Evolutionary conservation across 2,113 vertebrate species (phyloP).

Genomic region (Sciurus niger): DNA sequence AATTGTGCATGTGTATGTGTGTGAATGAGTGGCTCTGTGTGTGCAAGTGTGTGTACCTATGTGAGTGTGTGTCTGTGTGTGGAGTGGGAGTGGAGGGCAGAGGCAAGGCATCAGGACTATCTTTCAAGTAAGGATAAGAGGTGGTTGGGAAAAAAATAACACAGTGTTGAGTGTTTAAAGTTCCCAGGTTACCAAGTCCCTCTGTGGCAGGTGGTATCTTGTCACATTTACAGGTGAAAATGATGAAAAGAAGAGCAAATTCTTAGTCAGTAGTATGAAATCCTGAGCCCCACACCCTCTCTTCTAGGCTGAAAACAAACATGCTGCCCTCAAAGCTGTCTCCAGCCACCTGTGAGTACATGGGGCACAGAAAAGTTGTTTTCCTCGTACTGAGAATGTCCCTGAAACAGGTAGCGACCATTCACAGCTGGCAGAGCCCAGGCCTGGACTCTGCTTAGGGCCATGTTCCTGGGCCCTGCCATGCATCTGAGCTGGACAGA

Average conservation of each 20-base stretch:
- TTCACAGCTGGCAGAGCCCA: too few species aligned
- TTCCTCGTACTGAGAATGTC: neutral
- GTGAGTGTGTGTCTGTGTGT: neutral
- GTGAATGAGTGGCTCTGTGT: neutral
- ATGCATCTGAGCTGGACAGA: neutral
- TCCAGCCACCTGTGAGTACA: neutral
- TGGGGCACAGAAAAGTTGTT: neutral
- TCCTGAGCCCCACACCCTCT: rapidly evolving
- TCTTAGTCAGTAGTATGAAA: neutral
- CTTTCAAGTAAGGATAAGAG: neutral
- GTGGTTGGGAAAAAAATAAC: neutral
- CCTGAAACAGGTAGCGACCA: neutral
- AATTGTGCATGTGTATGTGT: neutral
- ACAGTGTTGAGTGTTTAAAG: neutral
- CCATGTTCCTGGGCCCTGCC: neutral
- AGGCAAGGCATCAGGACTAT: neutral
- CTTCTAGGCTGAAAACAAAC: neutral
- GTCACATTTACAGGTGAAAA: neutral
- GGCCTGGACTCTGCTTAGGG: neutral
- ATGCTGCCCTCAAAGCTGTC: neutral
- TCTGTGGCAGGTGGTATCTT: neutral
- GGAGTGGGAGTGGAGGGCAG: neutral
- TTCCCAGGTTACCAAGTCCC: neutral
- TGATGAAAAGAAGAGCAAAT: neutral
- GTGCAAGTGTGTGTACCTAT: rapidly evolving